Percentiles rank a stretch among this genome's conserved stretches.
phyloP scores from a whole-genome alignment of 2,797 vertebrate species.

The Limosa lapponica region DNA sequence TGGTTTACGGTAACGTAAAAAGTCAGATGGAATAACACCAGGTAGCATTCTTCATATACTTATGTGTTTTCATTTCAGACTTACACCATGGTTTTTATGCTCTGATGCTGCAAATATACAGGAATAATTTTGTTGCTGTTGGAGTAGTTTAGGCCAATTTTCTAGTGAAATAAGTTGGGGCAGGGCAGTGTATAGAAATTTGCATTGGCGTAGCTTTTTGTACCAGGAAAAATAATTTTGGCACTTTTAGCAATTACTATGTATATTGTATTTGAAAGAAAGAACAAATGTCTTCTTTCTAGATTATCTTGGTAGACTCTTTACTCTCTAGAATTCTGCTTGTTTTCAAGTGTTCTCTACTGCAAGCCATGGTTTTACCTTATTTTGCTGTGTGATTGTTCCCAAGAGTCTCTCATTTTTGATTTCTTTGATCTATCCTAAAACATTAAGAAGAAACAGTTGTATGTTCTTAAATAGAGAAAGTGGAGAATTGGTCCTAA shows the following conservation, averaged over 20 bases:
- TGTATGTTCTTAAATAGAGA: background rate
- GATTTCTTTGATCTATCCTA: background rate
- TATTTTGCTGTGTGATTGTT: background rate
- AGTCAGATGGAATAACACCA: background rate
- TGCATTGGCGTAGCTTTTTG: background rate
- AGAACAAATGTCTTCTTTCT: background rate
- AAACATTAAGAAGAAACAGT: background rate
- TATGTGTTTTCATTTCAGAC: background rate
- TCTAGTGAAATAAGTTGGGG: background rate
- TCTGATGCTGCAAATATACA: background rate
- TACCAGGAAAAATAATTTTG: background rate
- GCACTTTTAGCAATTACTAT: background rate
- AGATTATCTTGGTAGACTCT: background rate
- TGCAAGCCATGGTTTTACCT: background rate
- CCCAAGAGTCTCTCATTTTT: background rate
- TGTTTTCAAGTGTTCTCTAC: background rate
- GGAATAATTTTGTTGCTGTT: background rate
- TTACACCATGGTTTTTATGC: fast-evolving
- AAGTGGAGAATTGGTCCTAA: background rate
- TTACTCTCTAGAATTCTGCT: background rate
- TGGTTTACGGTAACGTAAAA: background rate
- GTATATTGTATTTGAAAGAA: background rate
- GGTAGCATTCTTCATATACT: background rate
- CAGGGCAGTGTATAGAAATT: background rate
- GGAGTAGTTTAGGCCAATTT: background rate